Evolutionary conservation across 1,140 invertebrate genomes (phyloP).

Genomic region (Oryctes rhinoceros): DNA sequence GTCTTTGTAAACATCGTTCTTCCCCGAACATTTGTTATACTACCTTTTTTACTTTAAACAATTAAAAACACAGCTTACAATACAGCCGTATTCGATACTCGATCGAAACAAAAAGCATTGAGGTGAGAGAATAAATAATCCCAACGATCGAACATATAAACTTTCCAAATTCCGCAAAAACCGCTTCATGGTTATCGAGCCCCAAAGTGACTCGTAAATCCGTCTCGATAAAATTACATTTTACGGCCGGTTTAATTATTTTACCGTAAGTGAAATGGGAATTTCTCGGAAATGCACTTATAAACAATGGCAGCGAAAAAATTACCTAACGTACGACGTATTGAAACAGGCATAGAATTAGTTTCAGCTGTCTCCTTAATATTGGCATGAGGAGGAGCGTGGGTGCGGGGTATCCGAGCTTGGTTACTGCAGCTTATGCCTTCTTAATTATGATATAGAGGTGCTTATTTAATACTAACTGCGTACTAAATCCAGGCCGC

Average conservation of each 20-base stretch:
- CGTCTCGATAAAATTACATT: conserved; percentile 34
- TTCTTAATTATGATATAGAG: conserved; percentile 42
- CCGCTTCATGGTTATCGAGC: conserved; percentile 2
- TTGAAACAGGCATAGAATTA: conserved; percentile 37
- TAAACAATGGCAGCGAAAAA: conserved; percentile 37
- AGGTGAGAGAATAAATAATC: conserved; percentile 2
- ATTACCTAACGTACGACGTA: conserved; percentile 25
- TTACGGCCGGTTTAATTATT: conserved; percentile 38
- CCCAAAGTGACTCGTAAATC: conserved; percentile 32
- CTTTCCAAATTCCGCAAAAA: conserved; percentile 26
- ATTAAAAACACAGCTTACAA: too few relatives aligned
- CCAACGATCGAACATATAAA: neutral
- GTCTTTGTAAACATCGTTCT: too few relatives aligned
- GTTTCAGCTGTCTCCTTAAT: conserved; percentile 29
- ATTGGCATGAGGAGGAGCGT: conserved; percentile 12
- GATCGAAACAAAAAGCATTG: neutral
- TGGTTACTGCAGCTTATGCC: conserved; percentile 29
- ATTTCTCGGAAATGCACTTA: conserved; percentile 33
- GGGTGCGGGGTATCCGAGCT: conserved; percentile 32
- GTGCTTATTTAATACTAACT: conserved; percentile 39
- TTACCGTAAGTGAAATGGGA: conserved; percentile 36
- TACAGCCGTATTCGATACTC: too few relatives aligned
- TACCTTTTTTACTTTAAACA: too few relatives aligned
- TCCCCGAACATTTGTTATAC: too few relatives aligned
- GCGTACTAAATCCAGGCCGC: conserved; percentile 24